phyloP scores from a whole-genome alignment of 2,113 vertebrate genomes.

The Vanacampus margaritifer region DNA sequence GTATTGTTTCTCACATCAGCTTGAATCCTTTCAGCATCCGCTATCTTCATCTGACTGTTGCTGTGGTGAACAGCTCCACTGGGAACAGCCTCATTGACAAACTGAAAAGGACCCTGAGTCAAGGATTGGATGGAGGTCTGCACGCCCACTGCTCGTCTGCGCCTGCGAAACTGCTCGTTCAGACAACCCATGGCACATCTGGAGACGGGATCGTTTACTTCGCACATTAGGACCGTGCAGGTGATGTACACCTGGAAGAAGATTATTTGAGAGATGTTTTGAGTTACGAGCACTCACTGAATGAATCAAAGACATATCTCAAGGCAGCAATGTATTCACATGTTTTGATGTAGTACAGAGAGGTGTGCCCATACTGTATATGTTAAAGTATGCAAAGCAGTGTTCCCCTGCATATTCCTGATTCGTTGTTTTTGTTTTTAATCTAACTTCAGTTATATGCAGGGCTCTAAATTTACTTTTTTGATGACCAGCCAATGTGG shows the following conservation, averaged over 20 bases:
- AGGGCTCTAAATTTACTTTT: too few relatives aligned
- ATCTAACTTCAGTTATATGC: too few relatives aligned
- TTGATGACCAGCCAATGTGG: too few relatives aligned
- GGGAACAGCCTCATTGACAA: conserved; percentile 14
- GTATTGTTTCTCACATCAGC: background rate
- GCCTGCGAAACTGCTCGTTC: conserved; percentile 25
- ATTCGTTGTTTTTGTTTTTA: too few relatives aligned
- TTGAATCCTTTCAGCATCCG: background rate
- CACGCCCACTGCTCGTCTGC: conserved; percentile 32
- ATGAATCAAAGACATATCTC: too few relatives aligned
- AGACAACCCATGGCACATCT: conserved; percentile 72
- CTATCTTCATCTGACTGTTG: background rate
- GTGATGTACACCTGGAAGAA: conserved; percentile 54
- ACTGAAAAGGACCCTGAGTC: conserved; percentile 66
- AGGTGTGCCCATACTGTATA: too few relatives aligned
- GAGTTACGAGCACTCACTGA: too few relatives aligned
- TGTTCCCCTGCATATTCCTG: too few relatives aligned
- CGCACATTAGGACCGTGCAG: conserved; percentile 67
- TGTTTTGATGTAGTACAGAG: too few relatives aligned
- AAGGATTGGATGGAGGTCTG: conserved; percentile 62
- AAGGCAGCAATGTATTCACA: too few relatives aligned
- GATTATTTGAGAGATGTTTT: too few relatives aligned
- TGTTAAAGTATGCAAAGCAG: too few relatives aligned
- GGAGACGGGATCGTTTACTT: conserved; percentile 42
- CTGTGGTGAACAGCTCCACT: background rate